Evolutionary conservation across 1,140 invertebrate species (phyloP).

Genomic region (Metaphire vulgaris): DNA sequence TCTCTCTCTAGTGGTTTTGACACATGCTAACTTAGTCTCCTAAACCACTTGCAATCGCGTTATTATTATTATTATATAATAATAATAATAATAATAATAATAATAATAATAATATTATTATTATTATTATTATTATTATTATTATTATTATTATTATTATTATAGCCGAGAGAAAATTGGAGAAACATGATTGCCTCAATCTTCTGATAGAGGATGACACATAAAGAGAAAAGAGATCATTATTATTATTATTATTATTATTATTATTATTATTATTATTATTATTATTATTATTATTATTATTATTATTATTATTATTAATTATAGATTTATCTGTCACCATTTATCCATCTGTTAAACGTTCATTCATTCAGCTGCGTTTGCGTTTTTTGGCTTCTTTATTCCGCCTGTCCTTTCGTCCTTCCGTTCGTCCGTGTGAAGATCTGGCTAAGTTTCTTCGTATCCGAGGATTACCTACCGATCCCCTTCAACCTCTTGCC

Average conservation of each 20-base stretch:
- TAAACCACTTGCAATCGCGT: too few relatives aligned
- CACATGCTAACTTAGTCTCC: too few relatives aligned
- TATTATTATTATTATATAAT: too few relatives aligned
- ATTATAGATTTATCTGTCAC: neutral
- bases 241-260: slow-evolving; percentile 4
- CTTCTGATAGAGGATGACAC: too few relatives aligned
- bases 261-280: slow-evolving; percentile 4
- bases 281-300: neutral
- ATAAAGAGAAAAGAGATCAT: neutral
- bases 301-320: neutral
- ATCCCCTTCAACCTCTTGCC: slow-evolving; percentile 14
- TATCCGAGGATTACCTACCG: neutral
- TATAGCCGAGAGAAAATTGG: too few relatives aligned
- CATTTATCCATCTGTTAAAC: neutral
- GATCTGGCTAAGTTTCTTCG: slow-evolving; percentile 20
- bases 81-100: neutral
- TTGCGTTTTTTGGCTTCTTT: neutral
- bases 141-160: neutral
- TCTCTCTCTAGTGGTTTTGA: too few relatives aligned
- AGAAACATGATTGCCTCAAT: too few relatives aligned
- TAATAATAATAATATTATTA: neutral
- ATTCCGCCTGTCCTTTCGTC: neutral
- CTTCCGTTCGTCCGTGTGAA: neutral
- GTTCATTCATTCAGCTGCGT: neutral
- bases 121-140: neutral